Percentiles rank a stretch among this genome's conserved stretches.
Evolutionary conservation across 2,113 vertebrate genomes (phyloP).

Genomic region (Myotis yumanensis): DNA sequence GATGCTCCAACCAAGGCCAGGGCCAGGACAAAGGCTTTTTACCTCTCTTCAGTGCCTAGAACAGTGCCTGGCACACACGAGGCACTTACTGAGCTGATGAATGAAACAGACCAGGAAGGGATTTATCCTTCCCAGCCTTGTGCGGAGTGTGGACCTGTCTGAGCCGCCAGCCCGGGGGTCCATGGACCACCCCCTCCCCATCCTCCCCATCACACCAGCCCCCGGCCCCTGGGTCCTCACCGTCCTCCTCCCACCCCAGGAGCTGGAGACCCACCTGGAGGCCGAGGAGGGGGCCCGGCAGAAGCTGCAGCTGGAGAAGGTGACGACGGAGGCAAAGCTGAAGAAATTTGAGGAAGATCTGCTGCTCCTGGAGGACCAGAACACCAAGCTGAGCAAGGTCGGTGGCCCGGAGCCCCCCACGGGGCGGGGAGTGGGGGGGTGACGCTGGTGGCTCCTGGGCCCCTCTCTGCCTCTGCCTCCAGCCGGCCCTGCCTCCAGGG

Average conservation of each 20-base stretch:
- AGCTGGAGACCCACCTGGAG: conserved; percentile 92
- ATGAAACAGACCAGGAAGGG: background rate
- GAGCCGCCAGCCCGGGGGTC: background rate
- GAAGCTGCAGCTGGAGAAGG: conserved; percentile 93
- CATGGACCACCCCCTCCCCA: fast-evolving
- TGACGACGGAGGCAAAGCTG: conserved; percentile 89
- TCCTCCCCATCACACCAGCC: background rate
- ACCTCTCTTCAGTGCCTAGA: no score
- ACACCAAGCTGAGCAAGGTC: conserved; percentile 90
- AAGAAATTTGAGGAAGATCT: conserved; percentile 90
- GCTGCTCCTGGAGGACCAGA: conserved; percentile 88
- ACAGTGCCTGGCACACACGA: background rate
- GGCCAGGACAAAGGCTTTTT: background rate
- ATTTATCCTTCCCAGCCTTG: background rate
- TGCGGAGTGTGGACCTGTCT: background rate
- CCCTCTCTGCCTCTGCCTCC: background rate
- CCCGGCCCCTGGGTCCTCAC: background rate
- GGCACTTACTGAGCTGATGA: background rate
- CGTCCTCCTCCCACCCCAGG: conserved; percentile 76
- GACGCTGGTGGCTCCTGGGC: fast-evolving
- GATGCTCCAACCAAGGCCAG: background rate
- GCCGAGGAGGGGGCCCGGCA: conserved; percentile 92
- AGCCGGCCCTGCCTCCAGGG: background rate
- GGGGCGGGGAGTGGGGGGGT: fast-evolving
- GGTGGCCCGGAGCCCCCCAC: background rate